A percentile compares a stretch with the other conserved stretches of the same genome.
Evolutionary conservation across 2,888 invertebrate species (phyloP).

Genomic region (Aleiodes leptofemur): DNA sequence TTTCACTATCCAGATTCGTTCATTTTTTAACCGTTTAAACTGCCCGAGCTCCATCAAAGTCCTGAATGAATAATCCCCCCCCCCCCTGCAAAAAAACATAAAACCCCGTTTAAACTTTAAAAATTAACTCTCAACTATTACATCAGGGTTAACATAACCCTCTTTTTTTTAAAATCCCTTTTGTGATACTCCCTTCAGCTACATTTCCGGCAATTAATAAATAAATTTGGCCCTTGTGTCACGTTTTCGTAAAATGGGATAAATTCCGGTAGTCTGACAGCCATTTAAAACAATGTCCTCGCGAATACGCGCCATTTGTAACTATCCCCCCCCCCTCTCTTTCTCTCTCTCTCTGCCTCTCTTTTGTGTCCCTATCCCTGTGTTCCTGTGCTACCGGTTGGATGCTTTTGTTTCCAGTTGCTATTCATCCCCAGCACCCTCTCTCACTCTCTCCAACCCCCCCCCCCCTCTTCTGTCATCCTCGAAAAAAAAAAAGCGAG

Average conservation of each 20-base stretch:
- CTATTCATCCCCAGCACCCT: conserved; percentile 39
- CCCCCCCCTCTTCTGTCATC: not conserved
- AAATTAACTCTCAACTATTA: conserved; percentile 3
- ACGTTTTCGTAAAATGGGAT: conserved; percentile 72
- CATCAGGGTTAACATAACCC: not conserved
- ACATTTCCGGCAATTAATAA: conserved; percentile 60
- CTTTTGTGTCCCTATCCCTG: not conserved
- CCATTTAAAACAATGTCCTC: conserved; percentile 75
- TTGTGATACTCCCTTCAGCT: conserved; percentile 53
- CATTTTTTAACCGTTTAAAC: too few species aligned
- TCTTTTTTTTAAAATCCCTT: too few species aligned
- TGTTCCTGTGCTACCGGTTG: conserved; percentile 34
- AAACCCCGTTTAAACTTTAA: not conserved
- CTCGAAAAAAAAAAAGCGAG: conserved; percentile 10
- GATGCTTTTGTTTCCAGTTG: conserved; percentile 31
- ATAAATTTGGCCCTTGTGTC: conserved; percentile 74
- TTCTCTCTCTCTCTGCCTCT: conserved; percentile 33
- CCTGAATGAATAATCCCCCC: too few species aligned
- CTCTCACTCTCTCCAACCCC: conserved; percentile 1
- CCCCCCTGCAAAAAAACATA: not conserved
- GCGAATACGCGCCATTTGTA: conserved; percentile 74
- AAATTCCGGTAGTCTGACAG: conserved; percentile 73
- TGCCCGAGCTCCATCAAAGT: too few species aligned
- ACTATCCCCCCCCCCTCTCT: conserved; percentile 50
- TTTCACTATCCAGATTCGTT: too few species aligned